Evolutionary conservation across 2,113 vertebrate genomes (phyloP).

Genomic region (Ammospiza nelsoni): DNA sequence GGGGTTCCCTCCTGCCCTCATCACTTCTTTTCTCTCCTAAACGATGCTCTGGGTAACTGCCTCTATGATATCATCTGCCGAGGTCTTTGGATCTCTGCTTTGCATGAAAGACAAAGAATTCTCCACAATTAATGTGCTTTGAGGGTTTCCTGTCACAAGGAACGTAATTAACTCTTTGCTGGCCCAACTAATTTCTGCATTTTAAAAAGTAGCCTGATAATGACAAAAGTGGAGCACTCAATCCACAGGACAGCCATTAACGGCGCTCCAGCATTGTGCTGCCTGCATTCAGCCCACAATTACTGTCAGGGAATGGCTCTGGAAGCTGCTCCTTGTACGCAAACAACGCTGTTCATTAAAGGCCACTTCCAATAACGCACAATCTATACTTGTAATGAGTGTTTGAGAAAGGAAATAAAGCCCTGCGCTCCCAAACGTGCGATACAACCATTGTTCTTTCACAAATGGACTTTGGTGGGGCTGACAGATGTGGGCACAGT

Average conservation of each 20-base stretch:
- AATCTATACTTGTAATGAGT: constrained; percentile 73
- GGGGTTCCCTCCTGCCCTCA: constrained; percentile 8
- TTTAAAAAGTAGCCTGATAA: constrained; percentile 74
- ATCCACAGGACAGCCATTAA: constrained; percentile 78
- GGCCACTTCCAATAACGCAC: constrained; percentile 74
- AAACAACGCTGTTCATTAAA: constrained; percentile 77
- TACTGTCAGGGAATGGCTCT: constrained; percentile 75
- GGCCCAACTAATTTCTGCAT: constrained; percentile 74
- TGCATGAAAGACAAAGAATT: constrained; percentile 77
- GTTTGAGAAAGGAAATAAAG: constrained; percentile 73
- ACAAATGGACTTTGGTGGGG: constrained; percentile 52
- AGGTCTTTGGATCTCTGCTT: constrained; percentile 61
- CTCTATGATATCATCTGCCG: constrained; percentile 61
- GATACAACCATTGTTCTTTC: constrained; percentile 67
- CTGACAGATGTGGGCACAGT: constrained; percentile 37
- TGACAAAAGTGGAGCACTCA: constrained; percentile 75
- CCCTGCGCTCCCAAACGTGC: constrained; percentile 58
- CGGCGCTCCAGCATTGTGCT: constrained; percentile 33
- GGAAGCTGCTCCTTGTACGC: constrained; percentile 74
- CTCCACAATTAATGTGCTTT: constrained; percentile 70
- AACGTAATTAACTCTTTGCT: constrained; percentile 81
- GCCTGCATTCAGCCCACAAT: constrained; percentile 74
- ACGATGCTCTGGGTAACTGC: constrained; percentile 20
- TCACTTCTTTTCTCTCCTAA: not conserved
- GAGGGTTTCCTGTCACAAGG: constrained; percentile 71